Base-by-base conservation (phyloP, 2,888 invertebrate species). In the Tetragnatha montana region DNA sequence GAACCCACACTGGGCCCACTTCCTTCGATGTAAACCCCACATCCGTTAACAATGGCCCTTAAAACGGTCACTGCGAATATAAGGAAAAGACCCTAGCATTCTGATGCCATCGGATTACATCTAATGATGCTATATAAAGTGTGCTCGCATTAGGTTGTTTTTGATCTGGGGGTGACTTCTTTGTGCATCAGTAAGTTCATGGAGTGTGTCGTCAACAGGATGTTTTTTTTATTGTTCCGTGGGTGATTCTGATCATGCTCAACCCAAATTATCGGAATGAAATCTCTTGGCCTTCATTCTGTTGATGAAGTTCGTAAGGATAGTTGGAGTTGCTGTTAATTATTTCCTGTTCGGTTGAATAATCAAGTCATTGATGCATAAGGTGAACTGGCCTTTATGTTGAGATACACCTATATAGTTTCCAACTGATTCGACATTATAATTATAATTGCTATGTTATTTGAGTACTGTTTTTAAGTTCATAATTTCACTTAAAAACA, bases 1-100 rank as follows among this genome's bases (percentile, higher is more conserved):
- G 19, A 71, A 71, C 21, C 81, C 8, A 21, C 81, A 51, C 81
- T 49, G 19, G 49, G 14, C 49, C 51, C n/a, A 50, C 68, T 60
- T 22, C 17, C 35, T 14, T n/a, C 17, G 50, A 21, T 8, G 50
- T 71, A 81, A 51, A 8, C 10, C 22, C 10, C 10, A n/a, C 17
- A 60, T 21, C 22, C 14, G 12, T 17, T 51, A 47, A 68, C 60
- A 60, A 60, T 60, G 22, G 17, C 22, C 68, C 21, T 7, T 8
- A 22, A 81, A 8, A 6, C 7, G 35, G 17, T 47, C 14, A 60
- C 10, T 17, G 8, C 14, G 17, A 17, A 1, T 12, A 68, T 68
- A 14, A 7, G 68, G 19, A 22, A 6, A 68, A 21, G 22, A 17
- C 50, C 50, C 49, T 19, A 19, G 7, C 14, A 19, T 14, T 6